Evolutionary conservation across 2,113 vertebrate species (phyloP), one percentile per base, ranked within the genome.

Genomic region (Rynchops niger): DNA sequence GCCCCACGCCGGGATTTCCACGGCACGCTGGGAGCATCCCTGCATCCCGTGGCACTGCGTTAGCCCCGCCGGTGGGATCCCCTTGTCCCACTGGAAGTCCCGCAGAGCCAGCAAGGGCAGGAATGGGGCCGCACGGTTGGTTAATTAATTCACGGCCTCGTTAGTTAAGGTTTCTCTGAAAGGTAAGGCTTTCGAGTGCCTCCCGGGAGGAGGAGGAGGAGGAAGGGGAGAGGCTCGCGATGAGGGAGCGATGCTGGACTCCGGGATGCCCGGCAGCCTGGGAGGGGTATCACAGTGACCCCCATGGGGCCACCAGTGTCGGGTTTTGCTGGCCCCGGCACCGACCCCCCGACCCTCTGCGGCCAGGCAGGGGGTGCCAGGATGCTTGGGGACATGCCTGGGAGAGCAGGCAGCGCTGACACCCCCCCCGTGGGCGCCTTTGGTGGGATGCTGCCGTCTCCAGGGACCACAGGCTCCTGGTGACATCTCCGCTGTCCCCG

Each of bases 101-200:
- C 15, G 0, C 32, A 14, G 61, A 53, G 77, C 11, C 34, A 23
- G n/a, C 73, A 5, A 5, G 67, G 95, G 43, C 50, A 1, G 18
- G 62, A 96, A 82, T 45, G 1, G 3, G 79, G 89, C 90, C 52
- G 3, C 0, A 0, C 0, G 0, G 11, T 50, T 1, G 0, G 42
- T 84, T 97, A 97, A 97, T 96, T 97, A 98, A 97, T 55, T 43
- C 59, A 1, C 0, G 3, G 65, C 88, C 96, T 94, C 15, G 8
- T 96, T 98, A 98, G 86, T 97, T 97, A 97, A 95, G 82, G 62
- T 66, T 95, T 40, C 83, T 61, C 86, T 2, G 1, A 87, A 92
- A 62, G 32, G 42, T 18, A 6, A 79, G 36, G 5, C 43, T 91
- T 49, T 69, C 2, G 1, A 19, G 49, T 12, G 58, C n/a, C 69